A percentile compares a stretch with the other conserved stretches of the same genome.
Evolutionary conservation across 2,113 vertebrate species (phyloP).

Genomic region (Catharus bicknelli): DNA sequence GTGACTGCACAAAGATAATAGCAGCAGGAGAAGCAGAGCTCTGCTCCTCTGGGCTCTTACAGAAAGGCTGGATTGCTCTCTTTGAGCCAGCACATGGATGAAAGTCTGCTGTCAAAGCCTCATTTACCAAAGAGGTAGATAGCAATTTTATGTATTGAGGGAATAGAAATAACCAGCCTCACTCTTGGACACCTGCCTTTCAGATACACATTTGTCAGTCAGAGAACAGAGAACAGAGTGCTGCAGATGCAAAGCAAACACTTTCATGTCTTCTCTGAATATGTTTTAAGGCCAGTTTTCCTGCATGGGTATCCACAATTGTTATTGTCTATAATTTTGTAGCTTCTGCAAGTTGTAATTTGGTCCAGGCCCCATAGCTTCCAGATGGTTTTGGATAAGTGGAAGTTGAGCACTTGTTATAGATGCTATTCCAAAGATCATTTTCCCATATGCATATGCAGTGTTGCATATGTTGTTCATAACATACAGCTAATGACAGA

Average conservation of each 20-base stretch:
- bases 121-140: slow-evolving; percentile 1
- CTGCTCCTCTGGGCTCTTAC: background rate
- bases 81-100: background rate
- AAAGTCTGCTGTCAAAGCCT: background rate
- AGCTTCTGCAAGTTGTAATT: slow-evolving; percentile 18
- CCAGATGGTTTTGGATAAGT: slow-evolving; percentile 23
- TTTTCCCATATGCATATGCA: background rate
- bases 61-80: background rate
- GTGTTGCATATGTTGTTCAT: background rate
- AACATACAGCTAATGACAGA: background rate
- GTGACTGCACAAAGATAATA: background rate
- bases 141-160: slow-evolving; percentile 11
- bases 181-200: slow-evolving; percentile 49
- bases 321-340: slow-evolving; percentile 25
- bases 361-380: background rate
- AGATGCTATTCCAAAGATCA: background rate
- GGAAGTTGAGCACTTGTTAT: background rate
- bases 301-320: background rate
- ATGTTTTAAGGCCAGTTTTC: slow-evolving; percentile 14
- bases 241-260: background rate
- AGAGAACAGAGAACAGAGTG: background rate
- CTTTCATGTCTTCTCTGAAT: background rate
- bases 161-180: background rate
- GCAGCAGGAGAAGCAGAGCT: background rate
- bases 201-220: background rate